These are phyloP conservation scores for Stigmatopora nigra DNA, from an alignment of 2,113 vertebrate genomes.

Conservation along the genomic window DNA sequence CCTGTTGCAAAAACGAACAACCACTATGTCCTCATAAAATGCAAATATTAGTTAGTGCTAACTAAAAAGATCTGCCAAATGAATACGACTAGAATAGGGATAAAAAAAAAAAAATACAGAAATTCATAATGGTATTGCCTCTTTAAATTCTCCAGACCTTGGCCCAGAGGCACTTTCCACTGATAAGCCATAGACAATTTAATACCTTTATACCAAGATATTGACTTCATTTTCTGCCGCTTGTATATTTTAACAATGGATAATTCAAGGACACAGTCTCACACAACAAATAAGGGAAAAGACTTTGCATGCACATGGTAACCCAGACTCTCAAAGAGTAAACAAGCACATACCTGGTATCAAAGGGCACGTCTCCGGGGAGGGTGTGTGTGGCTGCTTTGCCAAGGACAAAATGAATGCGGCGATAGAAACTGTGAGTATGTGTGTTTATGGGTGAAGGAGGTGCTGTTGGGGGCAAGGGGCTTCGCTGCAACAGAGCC, in stretches of 20 bases:
- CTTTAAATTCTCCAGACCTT: neutral
- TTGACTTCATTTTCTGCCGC: constrained; percentile 17
- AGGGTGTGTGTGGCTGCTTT: constrained; percentile 90
- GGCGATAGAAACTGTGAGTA: constrained; percentile 81
- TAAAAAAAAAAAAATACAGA: too few relatives aligned
- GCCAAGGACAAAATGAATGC: constrained; percentile 89
- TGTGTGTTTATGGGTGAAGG: constrained; percentile 64
- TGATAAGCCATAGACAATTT: constrained; percentile 3
- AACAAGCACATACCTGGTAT: constrained; percentile 80
- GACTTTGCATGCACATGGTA: constrained; percentile 14
- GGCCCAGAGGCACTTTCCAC: neutral
- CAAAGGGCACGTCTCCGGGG: constrained; percentile 85
- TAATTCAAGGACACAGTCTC: constrained; percentile 18
- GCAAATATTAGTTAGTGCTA: too few relatives aligned
- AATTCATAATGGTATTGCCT: constrained; percentile 46
- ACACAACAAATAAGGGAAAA: constrained; percentile 20
- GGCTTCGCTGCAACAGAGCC: constrained; percentile 86
- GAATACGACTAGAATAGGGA: too few relatives aligned
- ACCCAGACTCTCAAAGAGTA: constrained; percentile 16
- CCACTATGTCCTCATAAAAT: too few relatives aligned
- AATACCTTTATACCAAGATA: constrained; percentile 18
- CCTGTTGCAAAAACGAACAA: too few relatives aligned
- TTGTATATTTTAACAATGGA: constrained; percentile 13
- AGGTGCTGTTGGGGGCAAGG: constrained; percentile 69
- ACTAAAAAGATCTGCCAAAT: too few relatives aligned